Conservation (phyloP, 2,113 vertebrate species). For the Phylloscopus trochilus region DNA sequence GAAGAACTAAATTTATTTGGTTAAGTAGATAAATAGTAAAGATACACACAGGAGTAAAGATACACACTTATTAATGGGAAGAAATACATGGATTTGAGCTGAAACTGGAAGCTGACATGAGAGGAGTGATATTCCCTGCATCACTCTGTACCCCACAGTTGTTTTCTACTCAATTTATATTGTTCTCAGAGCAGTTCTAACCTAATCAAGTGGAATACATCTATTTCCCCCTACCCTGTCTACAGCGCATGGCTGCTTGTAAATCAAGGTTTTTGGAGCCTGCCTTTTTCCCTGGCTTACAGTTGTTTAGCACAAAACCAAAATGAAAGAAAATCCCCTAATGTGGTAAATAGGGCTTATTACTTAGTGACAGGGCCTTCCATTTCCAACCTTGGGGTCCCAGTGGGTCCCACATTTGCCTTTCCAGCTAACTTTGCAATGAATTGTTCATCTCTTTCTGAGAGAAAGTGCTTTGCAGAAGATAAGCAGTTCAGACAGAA, state of each 20-base stretch:
- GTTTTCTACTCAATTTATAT: neutral
- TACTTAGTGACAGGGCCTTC: neutral
- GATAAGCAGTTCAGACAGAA: slow-evolving; percentile 31
- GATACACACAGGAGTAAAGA: accelerated
- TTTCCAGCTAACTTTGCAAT: neutral
- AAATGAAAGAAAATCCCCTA: neutral
- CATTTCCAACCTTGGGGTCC: neutral
- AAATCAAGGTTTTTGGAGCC: neutral
- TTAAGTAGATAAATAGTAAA: neutral
- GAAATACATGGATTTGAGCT: neutral
- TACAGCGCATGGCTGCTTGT: neutral
- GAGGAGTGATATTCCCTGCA: neutral
- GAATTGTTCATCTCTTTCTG: neutral
- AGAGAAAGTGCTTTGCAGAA: neutral
- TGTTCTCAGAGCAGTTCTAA: neutral
- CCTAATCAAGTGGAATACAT: neutral
- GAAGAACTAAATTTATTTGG: neutral
- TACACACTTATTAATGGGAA: neutral
- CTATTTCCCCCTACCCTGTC: neutral
- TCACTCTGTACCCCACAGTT: neutral
- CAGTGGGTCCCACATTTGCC: neutral
- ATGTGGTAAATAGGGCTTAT: neutral
- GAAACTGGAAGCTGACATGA: neutral
- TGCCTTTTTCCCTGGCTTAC: neutral
- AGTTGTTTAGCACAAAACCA: neutral